phyloP scores from a whole-genome alignment of 1,140 invertebrate species.

The Nasonia giraulti region DNA sequence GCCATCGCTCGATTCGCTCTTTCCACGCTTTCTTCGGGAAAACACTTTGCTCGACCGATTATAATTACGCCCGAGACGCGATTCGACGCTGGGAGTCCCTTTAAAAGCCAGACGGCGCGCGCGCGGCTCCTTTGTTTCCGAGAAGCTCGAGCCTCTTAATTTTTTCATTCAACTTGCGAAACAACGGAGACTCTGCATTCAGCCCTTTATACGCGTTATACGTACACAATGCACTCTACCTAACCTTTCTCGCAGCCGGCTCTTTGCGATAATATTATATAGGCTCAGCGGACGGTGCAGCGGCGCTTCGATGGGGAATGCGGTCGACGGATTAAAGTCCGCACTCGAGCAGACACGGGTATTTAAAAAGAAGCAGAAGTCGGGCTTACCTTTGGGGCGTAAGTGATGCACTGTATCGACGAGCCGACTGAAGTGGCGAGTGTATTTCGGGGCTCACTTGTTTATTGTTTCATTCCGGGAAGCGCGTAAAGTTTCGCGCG shows the following conservation, averaged over 20 bases:
- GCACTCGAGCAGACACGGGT: too few relatives aligned
- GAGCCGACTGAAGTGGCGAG: constrained; percentile 31
- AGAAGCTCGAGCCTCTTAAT: neutral
- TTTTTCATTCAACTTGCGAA: constrained; percentile 24
- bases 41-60: constrained; percentile 38
- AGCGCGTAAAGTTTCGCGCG: constrained; percentile 7
- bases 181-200: constrained; percentile 15
- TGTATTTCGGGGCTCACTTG: constrained; percentile 35
- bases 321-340: neutral
- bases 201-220: too few relatives aligned
- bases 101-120: neutral
- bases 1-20: neutral
- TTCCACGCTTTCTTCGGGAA: neutral
- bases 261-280: too few relatives aligned
- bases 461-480: constrained; percentile 26
- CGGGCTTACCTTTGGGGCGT: neutral
- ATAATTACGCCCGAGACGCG: neutral
- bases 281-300: neutral
- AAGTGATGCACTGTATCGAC: neutral
- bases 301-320: neutral
- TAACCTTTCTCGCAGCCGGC: neutral
- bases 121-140: constrained; percentile 21
- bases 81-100: neutral
- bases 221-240: too few relatives aligned
- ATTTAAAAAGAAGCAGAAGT: neutral